Evolutionary conservation across 2,888 invertebrate species (phyloP).

Genomic region (Drosophila conformis): DNA sequence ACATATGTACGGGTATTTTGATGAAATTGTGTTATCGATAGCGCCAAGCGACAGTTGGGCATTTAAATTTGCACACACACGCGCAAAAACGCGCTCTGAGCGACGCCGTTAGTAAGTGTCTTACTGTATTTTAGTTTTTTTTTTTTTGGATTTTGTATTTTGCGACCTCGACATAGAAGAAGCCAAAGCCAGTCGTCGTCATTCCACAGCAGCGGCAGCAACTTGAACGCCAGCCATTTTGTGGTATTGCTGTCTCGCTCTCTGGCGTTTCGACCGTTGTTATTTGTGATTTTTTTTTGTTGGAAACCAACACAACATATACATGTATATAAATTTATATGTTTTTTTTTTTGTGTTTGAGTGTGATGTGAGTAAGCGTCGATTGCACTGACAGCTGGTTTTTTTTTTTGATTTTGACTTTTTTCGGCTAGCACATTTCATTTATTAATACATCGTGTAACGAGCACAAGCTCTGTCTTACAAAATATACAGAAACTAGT

Average conservation of each 20-base stretch:
- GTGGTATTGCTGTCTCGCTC: slow-evolving; percentile 47
- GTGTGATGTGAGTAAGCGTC: slow-evolving; percentile 51
- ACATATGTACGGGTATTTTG: slow-evolving; percentile 5
- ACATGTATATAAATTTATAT: not conserved
- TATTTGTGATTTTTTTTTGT: slow-evolving; percentile 53
- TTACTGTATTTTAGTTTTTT: slow-evolving; percentile 6
- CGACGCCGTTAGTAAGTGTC: slow-evolving; percentile 49
- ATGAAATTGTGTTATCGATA: slow-evolving; percentile 67
- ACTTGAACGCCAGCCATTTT: slow-evolving; percentile 61
- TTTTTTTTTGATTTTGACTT: not conserved
- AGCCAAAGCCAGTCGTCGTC: slow-evolving; percentile 61
- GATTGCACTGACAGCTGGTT: slow-evolving; percentile 24
- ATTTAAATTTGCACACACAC: slow-evolving; percentile 61
- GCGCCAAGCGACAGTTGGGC: slow-evolving; percentile 60
- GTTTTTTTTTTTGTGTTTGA: not conserved
- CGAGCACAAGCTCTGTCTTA: not conserved
- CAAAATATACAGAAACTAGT: not conserved
- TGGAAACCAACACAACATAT: slow-evolving; percentile 50
- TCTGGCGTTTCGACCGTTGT: slow-evolving; percentile 36
- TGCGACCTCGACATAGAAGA: slow-evolving; percentile 78
- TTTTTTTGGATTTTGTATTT: slow-evolving; percentile 29
- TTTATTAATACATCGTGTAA: not conserved
- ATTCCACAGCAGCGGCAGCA: slow-evolving; percentile 54
- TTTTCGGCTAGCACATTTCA: not conserved
- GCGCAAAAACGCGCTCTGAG: slow-evolving; percentile 21